Evolutionary conservation across 2,888 invertebrate genomes (phyloP).

Genomic region (Unio pictorum): DNA sequence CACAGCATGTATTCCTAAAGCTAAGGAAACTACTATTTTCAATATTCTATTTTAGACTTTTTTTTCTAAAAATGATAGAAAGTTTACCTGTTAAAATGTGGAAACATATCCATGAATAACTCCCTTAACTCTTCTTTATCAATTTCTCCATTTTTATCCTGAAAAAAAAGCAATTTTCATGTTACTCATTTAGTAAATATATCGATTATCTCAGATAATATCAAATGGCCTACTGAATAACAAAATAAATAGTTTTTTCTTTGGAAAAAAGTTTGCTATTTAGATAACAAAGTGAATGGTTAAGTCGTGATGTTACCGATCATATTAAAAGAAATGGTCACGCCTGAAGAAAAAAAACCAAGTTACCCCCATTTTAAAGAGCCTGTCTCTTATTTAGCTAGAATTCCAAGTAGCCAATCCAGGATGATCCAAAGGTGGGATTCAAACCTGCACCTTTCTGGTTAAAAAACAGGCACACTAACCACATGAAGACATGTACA

Average conservation of each 20-base stretch:
- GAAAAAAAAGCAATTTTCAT: conserved; percentile 16
- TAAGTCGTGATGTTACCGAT: no score
- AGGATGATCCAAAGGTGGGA: no score
- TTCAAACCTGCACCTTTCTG: no score
- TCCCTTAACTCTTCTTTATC: conserved; percentile 68
- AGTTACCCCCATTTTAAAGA: no score
- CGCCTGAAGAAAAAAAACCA: no score
- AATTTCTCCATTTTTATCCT: conserved; percentile 68
- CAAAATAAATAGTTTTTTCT: neutral
- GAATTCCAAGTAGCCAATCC: no score
- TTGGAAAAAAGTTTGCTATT: neutral
- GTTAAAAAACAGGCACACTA: no score
- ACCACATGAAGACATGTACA: no score
- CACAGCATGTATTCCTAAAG: no score
- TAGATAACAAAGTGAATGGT: neutral
- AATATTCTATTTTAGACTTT: neutral
- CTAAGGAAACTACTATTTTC: neutral
- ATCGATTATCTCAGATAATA: neutral
- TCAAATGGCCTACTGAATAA: neutral
- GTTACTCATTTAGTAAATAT: neutral
- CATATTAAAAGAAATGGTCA: no score
- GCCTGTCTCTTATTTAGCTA: no score
- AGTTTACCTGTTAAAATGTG: conserved; percentile 63
- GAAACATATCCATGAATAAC: conserved; percentile 68
- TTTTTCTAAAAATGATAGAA: neutral